Conservation (phyloP, 2,888 invertebrate species). For the Orthonevra nobilis region DNA sequence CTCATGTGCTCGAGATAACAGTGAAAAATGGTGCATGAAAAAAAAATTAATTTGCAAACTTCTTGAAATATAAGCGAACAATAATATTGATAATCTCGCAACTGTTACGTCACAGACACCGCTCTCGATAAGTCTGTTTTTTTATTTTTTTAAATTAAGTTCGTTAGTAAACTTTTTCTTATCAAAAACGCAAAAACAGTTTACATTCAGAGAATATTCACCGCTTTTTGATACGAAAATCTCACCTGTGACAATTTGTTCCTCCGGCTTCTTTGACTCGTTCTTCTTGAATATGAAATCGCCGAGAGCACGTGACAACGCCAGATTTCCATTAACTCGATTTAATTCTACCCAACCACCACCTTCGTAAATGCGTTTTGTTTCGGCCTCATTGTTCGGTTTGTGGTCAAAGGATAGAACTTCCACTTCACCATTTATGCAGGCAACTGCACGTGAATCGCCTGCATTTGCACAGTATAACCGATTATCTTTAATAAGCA, state of each 20-base stretch:
- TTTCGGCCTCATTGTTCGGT: slow-evolving; percentile 93
- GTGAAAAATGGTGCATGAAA: slow-evolving; percentile 12
- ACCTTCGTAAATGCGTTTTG: slow-evolving; percentile 93
- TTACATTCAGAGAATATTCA: too few relatives aligned
- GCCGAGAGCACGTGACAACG: slow-evolving; percentile 96
- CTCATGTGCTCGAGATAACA: slow-evolving; percentile 19
- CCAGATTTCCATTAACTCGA: slow-evolving; percentile 98
- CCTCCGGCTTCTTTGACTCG: slow-evolving; percentile 89
- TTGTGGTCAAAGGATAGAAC: slow-evolving; percentile 95
- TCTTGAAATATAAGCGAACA: slow-evolving; percentile 6
- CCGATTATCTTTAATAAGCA: slow-evolving; percentile 90
- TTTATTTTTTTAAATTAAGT: too few relatives aligned
- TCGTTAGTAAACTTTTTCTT: too few relatives aligned
- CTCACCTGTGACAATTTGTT: slow-evolving; percentile 98
- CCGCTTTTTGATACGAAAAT: too few relatives aligned
- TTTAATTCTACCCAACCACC: slow-evolving; percentile 99
- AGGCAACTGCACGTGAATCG: slow-evolving; percentile 96
- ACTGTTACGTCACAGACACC: slow-evolving; percentile 6
- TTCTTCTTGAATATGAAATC: slow-evolving; percentile 98
- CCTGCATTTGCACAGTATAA: slow-evolving; percentile 98
- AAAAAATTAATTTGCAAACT: neutral
- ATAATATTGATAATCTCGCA: slow-evolving; percentile 3
- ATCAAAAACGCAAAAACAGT: too few relatives aligned
- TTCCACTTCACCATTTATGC: slow-evolving; percentile 88
- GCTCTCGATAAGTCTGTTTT: too few relatives aligned